Percentiles rank a stretch among this genome's conserved stretches.
These are phyloP conservation scores for Pogonocichla stellata DNA, from an alignment of 2,113 vertebrate genomes.

Conservation along the genomic window DNA sequence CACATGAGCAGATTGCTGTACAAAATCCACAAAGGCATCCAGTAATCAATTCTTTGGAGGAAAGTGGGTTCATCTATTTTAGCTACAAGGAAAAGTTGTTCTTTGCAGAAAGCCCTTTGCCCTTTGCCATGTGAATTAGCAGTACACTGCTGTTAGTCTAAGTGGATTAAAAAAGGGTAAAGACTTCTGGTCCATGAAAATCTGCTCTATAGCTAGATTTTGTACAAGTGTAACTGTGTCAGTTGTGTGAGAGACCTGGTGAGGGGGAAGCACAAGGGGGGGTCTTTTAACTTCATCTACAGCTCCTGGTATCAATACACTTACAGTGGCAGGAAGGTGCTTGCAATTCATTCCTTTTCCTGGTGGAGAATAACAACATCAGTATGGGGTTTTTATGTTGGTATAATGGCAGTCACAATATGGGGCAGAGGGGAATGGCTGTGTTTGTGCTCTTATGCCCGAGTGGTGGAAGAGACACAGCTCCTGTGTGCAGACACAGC, in stretches of 20 bases:
- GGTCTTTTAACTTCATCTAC: constrained; percentile 32
- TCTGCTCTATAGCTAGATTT: constrained; percentile 16
- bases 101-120: constrained; percentile 31
- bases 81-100: neutral
- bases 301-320: constrained; percentile 36
- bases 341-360: constrained; percentile 35
- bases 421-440: neutral
- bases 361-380: constrained; percentile 11
- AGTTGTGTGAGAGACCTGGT: neutral
- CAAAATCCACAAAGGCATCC: constrained; percentile 27
- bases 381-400: constrained; percentile 15
- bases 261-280: neutral
- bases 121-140: constrained; percentile 38
- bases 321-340: constrained; percentile 43
- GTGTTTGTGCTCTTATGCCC: neutral
- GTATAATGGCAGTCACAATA: neutral
- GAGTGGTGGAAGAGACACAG: neutral
- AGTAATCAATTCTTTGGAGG: constrained; percentile 12
- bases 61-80: constrained; percentile 12
- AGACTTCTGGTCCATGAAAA: constrained; percentile 26
- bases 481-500: neutral
- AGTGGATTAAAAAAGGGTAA: constrained; percentile 55
- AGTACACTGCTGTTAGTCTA: constrained; percentile 32
- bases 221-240: neutral
- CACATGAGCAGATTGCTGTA: neutral